Evolutionary conservation across 2,113 vertebrate genomes (phyloP).

Genomic region (Struthio camelus): DNA sequence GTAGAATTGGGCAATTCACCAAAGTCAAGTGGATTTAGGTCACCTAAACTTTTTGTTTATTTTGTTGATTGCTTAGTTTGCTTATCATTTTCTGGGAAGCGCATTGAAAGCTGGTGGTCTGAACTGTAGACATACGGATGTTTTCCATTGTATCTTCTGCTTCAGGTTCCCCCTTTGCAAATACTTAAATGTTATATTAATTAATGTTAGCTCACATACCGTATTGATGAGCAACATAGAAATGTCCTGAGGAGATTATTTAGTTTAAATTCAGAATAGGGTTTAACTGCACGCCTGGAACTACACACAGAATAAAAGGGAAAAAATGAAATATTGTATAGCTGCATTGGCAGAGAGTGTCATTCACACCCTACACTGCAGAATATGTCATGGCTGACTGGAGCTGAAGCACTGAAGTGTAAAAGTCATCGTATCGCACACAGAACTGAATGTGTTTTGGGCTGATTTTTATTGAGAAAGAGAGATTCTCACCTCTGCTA

Average conservation of each 20-base stretch:
- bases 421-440: background rate
- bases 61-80: background rate
- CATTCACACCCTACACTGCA: background rate
- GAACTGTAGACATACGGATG: background rate
- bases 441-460: background rate
- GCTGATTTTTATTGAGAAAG: background rate
- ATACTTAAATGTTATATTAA: background rate
- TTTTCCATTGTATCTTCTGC: background rate
- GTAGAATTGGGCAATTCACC: background rate
- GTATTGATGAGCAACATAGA: background rate
- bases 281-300: background rate
- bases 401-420: background rate
- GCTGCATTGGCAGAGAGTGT: background rate
- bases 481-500: conserved; percentile 58
- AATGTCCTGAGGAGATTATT: background rate
- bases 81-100: background rate
- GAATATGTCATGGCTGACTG: fast-evolving
- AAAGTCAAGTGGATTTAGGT: background rate
- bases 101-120: background rate
- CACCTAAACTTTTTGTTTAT: background rate
- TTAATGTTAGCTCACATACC: background rate
- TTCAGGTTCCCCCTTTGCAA: background rate
- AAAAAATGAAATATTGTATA: background rate
- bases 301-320: background rate
- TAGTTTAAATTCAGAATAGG: background rate